Base-by-base conservation (phyloP, 2,797 vertebrate genomes). In the Gymnopithys bicolor region DNA sequence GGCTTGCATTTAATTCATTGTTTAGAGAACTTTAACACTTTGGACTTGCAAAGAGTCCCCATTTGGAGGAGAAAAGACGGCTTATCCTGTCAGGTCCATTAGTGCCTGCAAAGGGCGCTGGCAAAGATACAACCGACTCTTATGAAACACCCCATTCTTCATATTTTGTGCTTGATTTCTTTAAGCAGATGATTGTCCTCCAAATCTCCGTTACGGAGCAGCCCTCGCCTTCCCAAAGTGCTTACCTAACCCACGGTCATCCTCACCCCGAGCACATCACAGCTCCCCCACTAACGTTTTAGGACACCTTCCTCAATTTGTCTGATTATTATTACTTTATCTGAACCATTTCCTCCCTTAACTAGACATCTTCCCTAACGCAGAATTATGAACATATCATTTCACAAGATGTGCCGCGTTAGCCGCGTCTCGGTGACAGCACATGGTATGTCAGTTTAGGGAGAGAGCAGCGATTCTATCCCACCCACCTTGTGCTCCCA, bases 401-500 rank as follows among this genome's bases (percentile, higher is more conserved):
- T 96, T 94, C 94, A 84, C 95, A 95, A 97, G 96, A 97, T 94
- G 92, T 12, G 97, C 82, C 69, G 52, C 35, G 70, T 91, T 93
- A 75, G 91, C 56, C 79, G 60, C 64, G 27, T 95, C 95, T 85
- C 28, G 43, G 67, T 88, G 96, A 89, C 95, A 87, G 94, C 94
- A 96, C 97, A 96, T 95, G 96, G 93, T 70, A 79, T 66, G 95
- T 93, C 93, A 92, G 92, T 84, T 95, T 71, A 62, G 85, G 91
- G 96, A 94, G 89, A 95, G 94, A 97, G 66, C 89, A 48, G 73
- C 56, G 22, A 62, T 92, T 86, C 94, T n/a, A 94, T 97, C 96
- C 97, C 97, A 97, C 97, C 98, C 97, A 98, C 97, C 97, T 98
- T 93, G 97, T 87, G 96, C 94, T 97, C 95, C 96, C 96, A 93